Conservation (phyloP, 92 coral and sea anemone genomes). For the Hydrozoanthus gracilis region DNA sequence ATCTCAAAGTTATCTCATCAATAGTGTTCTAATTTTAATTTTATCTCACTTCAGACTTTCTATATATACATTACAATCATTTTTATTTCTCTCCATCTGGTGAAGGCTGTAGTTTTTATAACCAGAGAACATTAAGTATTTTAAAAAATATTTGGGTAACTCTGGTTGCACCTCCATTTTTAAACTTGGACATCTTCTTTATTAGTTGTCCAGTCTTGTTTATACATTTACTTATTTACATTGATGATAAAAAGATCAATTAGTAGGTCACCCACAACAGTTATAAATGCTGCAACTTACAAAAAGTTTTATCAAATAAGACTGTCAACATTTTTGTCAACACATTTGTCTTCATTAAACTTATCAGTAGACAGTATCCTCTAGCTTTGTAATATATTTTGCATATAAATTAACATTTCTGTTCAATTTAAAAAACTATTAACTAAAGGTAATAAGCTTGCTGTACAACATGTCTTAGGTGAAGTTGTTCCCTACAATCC, state of each 20-base stretch:
- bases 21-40: too few species aligned
- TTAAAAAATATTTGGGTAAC: too few species aligned
- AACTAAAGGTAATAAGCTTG: not conserved
- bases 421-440: not conserved
- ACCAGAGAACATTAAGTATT: too few species aligned
- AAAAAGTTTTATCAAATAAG: not conserved
- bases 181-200: too few species aligned
- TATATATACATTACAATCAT: too few species aligned
- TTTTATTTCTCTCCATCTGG: too few species aligned
- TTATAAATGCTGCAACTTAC: not conserved
- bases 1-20: too few species aligned
- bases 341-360: not conserved
- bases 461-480: conserved; percentile 31
- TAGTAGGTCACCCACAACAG: not conserved
- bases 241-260: not conserved
- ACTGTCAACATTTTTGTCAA: not conserved
- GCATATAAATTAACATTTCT: not conserved
- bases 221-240: not conserved
- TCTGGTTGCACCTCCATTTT: too few species aligned
- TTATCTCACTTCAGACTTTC: too few species aligned
- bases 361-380: not conserved
- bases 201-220: not conserved
- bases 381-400: not conserved
- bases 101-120: too few species aligned
- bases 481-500: conserved; percentile 61